A percentile compares a stretch with the other conserved stretches of the same genome.
Conservation (phyloP, 2,797 vertebrate species). For the Rhinogobio ventralis region DNA sequence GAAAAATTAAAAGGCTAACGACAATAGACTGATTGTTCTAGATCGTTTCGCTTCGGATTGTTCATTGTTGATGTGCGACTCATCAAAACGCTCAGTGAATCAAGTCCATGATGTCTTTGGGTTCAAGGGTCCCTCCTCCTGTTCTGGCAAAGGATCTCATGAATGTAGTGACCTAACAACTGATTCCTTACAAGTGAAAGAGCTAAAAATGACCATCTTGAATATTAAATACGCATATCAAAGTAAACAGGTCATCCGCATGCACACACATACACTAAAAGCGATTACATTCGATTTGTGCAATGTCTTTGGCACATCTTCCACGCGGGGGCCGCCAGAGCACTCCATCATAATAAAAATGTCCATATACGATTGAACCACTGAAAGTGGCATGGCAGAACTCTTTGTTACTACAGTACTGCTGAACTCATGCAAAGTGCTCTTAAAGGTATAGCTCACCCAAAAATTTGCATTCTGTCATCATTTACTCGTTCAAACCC, state of each 20-base stretch:
- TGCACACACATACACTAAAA: background rate
- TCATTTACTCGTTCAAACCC: background rate
- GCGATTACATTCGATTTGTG: background rate
- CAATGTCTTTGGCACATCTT: slow-evolving; percentile 5
- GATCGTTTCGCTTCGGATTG: background rate
- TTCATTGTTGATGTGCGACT: slow-evolving; percentile 35
- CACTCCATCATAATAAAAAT: slow-evolving; percentile 1
- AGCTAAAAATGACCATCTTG: slow-evolving; percentile 1
- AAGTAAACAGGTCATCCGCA: background rate
- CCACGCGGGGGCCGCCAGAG: background rate
- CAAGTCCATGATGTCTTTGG: slow-evolving; percentile 1
- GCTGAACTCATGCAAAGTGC: background rate
- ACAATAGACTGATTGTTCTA: slow-evolving; percentile 42
- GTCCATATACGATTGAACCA: background rate
- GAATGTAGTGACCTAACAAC: background rate
- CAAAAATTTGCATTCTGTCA: background rate
- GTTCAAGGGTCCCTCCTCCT: background rate
- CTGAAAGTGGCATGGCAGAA: background rate
- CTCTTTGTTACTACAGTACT: background rate
- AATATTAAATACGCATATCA: background rate
- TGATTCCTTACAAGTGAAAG: background rate
- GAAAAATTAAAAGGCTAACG: slow-evolving; percentile 27
- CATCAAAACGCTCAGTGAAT: slow-evolving; percentile 34
- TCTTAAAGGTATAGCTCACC: background rate
- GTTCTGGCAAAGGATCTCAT: background rate